These are phyloP conservation scores for Stichopus chloronotus DNA, from an alignment of 35 echinoderm and acorn worm species.

Conservation along the genomic window DNA sequence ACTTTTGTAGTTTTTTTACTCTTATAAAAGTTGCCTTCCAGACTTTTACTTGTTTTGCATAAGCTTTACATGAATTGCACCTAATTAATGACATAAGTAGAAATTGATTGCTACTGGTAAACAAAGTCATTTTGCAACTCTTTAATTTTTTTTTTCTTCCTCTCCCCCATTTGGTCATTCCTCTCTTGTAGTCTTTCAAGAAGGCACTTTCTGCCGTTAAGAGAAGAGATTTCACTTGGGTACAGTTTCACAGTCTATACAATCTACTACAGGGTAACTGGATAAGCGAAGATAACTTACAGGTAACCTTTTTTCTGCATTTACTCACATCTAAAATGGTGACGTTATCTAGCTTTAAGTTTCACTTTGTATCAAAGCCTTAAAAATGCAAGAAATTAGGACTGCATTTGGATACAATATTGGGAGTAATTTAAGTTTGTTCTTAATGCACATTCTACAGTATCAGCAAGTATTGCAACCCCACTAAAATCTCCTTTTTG, in stretches of 20 bases:
- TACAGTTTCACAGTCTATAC: slow-evolving; percentile 36
- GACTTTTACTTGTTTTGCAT: no score
- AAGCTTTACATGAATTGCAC: no score
- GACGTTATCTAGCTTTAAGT: background rate
- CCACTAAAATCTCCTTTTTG: background rate
- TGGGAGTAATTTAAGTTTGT: background rate
- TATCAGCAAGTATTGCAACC: background rate
- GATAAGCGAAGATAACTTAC: slow-evolving; percentile 10
- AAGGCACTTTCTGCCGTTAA: background rate
- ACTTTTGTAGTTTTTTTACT: no score
- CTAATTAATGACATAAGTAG: no score
- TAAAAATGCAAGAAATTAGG: background rate
- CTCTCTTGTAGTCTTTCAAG: slow-evolving; percentile 30
- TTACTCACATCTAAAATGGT: background rate
- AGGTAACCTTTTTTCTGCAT: no score
- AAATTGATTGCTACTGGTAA: no score
- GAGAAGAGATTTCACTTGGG: slow-evolving; percentile 13
- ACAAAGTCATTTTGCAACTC: no score
- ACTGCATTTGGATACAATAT: background rate
- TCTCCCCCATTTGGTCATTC: background rate
- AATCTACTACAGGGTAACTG: slow-evolving; percentile 17
- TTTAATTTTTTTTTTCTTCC: no score
- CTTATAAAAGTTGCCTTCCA: no score
- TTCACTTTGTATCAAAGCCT: background rate
- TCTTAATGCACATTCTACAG: background rate